Base-by-base conservation (phyloP, 1,140 invertebrate species). In the Papilio dardanus region DNA sequence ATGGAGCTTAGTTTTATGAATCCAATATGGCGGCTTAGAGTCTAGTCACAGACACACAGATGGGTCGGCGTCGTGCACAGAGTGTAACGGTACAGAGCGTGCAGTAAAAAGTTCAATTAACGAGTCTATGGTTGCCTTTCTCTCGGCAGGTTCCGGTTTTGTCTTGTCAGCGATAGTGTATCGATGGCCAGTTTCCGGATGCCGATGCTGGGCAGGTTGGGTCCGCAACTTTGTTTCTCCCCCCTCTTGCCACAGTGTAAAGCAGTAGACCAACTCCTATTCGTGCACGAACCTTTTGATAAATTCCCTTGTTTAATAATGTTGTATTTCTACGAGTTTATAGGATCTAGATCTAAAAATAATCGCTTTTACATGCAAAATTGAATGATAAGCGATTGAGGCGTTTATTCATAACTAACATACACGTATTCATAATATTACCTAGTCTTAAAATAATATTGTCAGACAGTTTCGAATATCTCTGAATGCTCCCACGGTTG, bases 21-120 rank as follows among this genome's bases (percentile, higher is more conserved):
- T 58, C 21, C 21, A 62, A 12, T 62, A 28, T 14, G 54, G 54
- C 21, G 54, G 54, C n/a, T 50, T 58, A 62, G 0, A 28, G 54
- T 30, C 54, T 62, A 16, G 24, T 28, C 54, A 28, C 14, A 50
- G 10, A 37, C 14, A n/a, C n/a, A n/a, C n/a, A 62, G 65, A 67
- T 67, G 65, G 65, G 28, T 67, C 28, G 31, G 31, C 7, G 67
- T 69, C 67, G 67, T 69, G 31, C 35, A 37, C 67, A 35, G 66
- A 35, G 30, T 33, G 5, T 69, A 69, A 69, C 67, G 67, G 67
- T 69, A 69, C n/a, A 69, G 67, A 24, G 31, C 67, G 67, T 19
- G 33, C 33, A 33, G 67, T 69, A 69, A 69, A 69, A 69, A 69
- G 33, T 67, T 69, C 67, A 69, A 69, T 69, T 69, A 69, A 40